Conservation (phyloP, 2,113 vertebrate species). For the Tangachromis dhanisi region DNA sequence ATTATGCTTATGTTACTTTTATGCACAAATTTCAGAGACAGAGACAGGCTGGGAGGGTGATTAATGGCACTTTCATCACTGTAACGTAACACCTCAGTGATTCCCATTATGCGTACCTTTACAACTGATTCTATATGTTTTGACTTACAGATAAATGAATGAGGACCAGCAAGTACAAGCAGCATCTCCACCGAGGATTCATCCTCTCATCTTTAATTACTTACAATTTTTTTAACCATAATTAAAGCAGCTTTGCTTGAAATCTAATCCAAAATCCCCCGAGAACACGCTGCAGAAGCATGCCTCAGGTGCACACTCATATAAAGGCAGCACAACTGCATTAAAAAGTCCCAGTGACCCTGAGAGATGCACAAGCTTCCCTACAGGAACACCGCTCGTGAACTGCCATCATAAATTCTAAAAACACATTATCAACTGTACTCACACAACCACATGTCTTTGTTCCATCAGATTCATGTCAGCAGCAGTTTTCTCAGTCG, state of each 20-base stretch:
- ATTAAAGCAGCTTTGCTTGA: not conserved
- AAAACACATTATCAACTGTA: not conserved
- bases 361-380: not conserved
- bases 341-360: not conserved
- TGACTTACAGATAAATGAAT: not conserved
- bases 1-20: not conserved
- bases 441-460: not conserved
- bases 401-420: not conserved
- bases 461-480: slow-evolving; percentile 5
- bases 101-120: not conserved
- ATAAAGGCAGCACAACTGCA: not conserved
- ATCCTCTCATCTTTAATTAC: not conserved
- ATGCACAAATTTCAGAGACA: not conserved
- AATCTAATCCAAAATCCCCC: not conserved
- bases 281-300: not conserved
- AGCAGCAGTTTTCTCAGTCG: not conserved
- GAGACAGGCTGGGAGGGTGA: not conserved
- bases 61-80: not conserved
- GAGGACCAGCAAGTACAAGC: not conserved
- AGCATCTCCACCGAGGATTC: not conserved
- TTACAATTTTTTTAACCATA: not conserved
- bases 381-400: not conserved
- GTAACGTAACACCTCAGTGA: not conserved
- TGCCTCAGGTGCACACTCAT: not conserved
- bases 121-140: not conserved